Evolutionary conservation across 2,888 invertebrate genomes (phyloP).

Genomic region (Zele albiditarsus): DNA sequence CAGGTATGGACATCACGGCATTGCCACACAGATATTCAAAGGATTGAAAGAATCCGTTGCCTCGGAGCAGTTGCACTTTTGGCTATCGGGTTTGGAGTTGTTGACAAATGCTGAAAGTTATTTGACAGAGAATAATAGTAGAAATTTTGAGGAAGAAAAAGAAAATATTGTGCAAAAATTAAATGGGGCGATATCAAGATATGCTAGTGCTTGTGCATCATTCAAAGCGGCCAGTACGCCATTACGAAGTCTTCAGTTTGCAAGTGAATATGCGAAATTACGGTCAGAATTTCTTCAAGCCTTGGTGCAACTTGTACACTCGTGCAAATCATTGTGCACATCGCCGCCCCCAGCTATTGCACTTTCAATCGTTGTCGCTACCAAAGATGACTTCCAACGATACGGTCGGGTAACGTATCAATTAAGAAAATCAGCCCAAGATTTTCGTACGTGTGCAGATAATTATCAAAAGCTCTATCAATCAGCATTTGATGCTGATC

Average conservation of each 20-base stretch:
- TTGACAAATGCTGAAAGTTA: conserved; percentile 84
- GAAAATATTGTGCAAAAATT: conserved; percentile 64
- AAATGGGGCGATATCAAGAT: conserved; percentile 67
- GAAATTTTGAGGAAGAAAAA: conserved; percentile 55
- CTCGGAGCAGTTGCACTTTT: conserved; percentile 91
- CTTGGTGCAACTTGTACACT: conserved; percentile 78
- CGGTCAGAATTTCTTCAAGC: conserved; percentile 84
- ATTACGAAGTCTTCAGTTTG: conserved; percentile 79
- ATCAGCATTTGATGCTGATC: conserved; percentile 90
- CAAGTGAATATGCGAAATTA: conserved; percentile 84
- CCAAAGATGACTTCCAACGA: conserved; percentile 84
- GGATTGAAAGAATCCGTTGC: conserved; percentile 82
- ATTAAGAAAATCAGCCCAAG: conserved; percentile 83
- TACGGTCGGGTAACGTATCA: conserved; percentile 85
- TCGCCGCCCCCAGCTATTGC: conserved; percentile 96
- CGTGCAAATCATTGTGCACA: conserved; percentile 86
- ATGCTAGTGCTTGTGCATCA: conserved; percentile 69
- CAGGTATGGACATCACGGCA: conserved; percentile 86
- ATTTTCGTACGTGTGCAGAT: conserved; percentile 82
- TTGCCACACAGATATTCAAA: conserved; percentile 80
- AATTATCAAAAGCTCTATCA: conserved; percentile 86
- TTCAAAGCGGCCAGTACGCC: conserved; percentile 81
- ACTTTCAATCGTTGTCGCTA: conserved; percentile 84
- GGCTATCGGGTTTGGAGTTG: conserved; percentile 87
- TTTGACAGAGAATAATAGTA: conserved; percentile 70